phyloP scores from a whole-genome alignment of 2,113 vertebrate species.

The Lipotes vexillifer region DNA sequence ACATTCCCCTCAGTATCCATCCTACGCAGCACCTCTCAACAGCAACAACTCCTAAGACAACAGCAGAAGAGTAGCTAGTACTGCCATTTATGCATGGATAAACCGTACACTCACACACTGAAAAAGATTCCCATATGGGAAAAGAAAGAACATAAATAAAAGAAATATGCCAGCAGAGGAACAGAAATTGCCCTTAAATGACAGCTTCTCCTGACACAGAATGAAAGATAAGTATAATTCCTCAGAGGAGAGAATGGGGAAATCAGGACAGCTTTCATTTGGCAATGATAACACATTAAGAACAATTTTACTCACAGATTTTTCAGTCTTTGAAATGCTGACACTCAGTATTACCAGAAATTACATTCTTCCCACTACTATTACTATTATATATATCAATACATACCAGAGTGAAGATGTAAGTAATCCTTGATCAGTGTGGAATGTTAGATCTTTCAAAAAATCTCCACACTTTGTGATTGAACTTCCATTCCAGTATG shows the following conservation, averaged over 20 bases:
- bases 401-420: neutral
- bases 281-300: constrained; percentile 47
- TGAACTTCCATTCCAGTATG: neutral
- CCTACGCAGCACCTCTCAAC: neutral
- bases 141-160: constrained; percentile 55
- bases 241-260: constrained; percentile 48
- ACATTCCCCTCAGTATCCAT: neutral
- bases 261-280: constrained; percentile 51
- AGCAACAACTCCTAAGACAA: neutral
- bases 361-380: neutral
- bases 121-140: constrained; percentile 42
- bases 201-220: constrained; percentile 62
- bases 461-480: neutral
- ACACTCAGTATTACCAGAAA: constrained; percentile 30
- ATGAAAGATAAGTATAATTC: constrained; percentile 58
- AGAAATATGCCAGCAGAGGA: constrained; percentile 47
- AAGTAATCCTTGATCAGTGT: neutral
- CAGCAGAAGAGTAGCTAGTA: neutral
- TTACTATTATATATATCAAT: neutral
- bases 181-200: constrained; percentile 61
- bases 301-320: constrained; percentile 48
- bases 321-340: constrained; percentile 43
- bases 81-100: constrained; percentile 7
- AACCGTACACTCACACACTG: neutral
- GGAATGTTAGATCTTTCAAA: neutral